A percentile compares a stretch with the other conserved stretches of the same genome.
These are phyloP conservation scores for Trissolcus basalis DNA, from an alignment of 1,140 invertebrate species.

Conservation along the genomic window DNA sequence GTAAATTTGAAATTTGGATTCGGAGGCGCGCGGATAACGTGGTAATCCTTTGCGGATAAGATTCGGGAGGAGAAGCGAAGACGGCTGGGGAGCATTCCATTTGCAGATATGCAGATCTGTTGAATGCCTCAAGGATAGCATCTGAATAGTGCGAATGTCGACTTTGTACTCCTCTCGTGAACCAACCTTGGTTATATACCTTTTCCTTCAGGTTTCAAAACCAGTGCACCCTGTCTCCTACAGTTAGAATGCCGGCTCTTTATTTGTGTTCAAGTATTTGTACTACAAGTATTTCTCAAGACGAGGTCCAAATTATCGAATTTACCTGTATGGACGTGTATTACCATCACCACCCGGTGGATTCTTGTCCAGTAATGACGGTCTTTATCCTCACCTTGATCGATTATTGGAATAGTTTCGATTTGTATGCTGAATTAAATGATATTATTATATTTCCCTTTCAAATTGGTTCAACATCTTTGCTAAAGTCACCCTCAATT, in stretches of 20 bases:
- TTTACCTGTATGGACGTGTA: too few relatives aligned
- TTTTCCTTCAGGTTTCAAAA: conserved; percentile 31
- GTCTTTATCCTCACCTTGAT: too few relatives aligned
- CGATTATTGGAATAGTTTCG: too few relatives aligned
- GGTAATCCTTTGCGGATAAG: conserved; percentile 52
- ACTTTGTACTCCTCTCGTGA: conserved; percentile 55
- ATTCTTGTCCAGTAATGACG: too few relatives aligned
- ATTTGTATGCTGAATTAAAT: too few relatives aligned
- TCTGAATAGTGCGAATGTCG: conserved; percentile 57
- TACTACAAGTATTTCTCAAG: conserved; percentile 18
- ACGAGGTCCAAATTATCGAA: too few relatives aligned
- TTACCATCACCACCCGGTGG: too few relatives aligned
- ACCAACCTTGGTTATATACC: conserved; percentile 43
- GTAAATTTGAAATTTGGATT: conserved; percentile 57
- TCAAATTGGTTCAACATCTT: too few relatives aligned
- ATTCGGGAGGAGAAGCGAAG: conserved; percentile 55
- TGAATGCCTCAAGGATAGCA: conserved; percentile 54
- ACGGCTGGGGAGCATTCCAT: conserved; percentile 55
- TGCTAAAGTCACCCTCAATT: too few relatives aligned
- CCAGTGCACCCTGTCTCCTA: conserved; percentile 13
- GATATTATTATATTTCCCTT: too few relatives aligned
- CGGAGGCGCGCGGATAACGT: conserved; percentile 43
- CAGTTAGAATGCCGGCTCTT: background rate
- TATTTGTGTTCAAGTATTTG: conserved; percentile 6
- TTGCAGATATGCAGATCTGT: conserved; percentile 58